Conservation (phyloP, 2,797 vertebrate genomes). For the Sternotherus odoratus region DNA sequence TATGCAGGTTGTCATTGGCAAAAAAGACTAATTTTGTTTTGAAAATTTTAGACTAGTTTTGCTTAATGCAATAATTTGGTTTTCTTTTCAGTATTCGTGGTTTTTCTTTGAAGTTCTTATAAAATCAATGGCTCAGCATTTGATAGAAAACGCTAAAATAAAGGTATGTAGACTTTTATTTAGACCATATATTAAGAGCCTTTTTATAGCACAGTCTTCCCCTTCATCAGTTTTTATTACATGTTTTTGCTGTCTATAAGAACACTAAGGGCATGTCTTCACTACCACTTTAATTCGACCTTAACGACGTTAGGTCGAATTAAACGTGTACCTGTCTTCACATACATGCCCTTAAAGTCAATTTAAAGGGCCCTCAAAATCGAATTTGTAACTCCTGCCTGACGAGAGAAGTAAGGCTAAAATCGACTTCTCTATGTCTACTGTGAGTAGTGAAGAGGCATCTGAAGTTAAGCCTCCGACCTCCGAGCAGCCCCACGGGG, state of each 20-base stretch:
- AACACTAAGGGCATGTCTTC: too few species aligned
- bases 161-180: constrained; percentile 86
- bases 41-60: background rate
- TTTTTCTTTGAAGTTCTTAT: constrained; percentile 98
- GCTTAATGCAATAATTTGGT: background rate
- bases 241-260: background rate
- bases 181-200: background rate
- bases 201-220: background rate
- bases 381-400: too few species aligned
- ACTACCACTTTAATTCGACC: too few species aligned
- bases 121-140: constrained; percentile 98
- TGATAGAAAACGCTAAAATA: constrained; percentile 95
- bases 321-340: too few species aligned
- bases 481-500: too few species aligned
- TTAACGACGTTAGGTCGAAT: too few species aligned
- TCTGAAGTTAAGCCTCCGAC: too few species aligned
- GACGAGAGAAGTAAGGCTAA: too few species aligned
- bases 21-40: background rate
- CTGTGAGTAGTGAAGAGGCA: too few species aligned
- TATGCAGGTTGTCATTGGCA: background rate
- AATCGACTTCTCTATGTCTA: too few species aligned
- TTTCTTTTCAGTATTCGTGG: constrained; percentile 94
- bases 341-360: too few species aligned
- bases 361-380: too few species aligned
- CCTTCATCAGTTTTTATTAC: background rate